A percentile compares a stretch with the other conserved stretches of the same genome.
Conservation (phyloP, 1,140 invertebrate species). For the Drosophila nannoptera region DNA sequence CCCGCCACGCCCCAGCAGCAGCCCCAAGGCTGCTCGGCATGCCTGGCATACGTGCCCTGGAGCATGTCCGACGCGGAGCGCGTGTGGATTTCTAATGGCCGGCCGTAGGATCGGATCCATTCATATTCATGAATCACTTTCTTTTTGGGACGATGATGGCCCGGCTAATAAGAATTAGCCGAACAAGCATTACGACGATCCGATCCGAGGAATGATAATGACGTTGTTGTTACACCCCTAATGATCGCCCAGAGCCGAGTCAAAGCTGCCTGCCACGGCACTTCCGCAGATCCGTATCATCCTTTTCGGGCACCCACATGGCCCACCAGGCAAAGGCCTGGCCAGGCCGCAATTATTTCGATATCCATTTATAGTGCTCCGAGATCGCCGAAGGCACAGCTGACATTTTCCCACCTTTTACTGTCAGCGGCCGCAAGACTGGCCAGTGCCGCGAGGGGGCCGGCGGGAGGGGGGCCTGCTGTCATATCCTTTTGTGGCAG, state of each 20-base stretch:
- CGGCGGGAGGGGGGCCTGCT: conserved; percentile 53
- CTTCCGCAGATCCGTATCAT: not conserved
- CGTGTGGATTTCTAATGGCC: conserved; percentile 29
- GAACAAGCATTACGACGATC: too few species aligned
- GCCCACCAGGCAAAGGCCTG: not conserved
- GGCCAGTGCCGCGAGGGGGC: too few species aligned
- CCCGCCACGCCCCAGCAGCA: not conserved
- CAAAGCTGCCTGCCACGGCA: too few species aligned
- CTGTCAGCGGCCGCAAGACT: conserved; percentile 47
- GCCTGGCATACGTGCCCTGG: conserved; percentile 49
- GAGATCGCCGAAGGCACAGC: conserved; percentile 22
- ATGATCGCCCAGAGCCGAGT: too few species aligned
- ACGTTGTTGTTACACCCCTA: too few species aligned
- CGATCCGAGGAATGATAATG: too few species aligned
- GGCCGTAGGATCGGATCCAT: not conserved
- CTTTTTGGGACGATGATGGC: conserved; percentile 21
- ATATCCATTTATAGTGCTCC: conserved; percentile 18
- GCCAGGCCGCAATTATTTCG: conserved; percentile 40
- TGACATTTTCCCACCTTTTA: conserved; percentile 76
- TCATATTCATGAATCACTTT: conserved; percentile 38
- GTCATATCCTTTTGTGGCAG: conserved; percentile 75
- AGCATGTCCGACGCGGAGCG: conserved; percentile 49
- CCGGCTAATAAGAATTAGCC: too few species aligned
- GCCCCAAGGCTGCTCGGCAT: conserved; percentile 48
- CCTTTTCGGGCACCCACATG: not conserved